Evolutionary conservation across 2,888 invertebrate species (phyloP).

Genomic region (Clepsis dumicolana): DNA sequence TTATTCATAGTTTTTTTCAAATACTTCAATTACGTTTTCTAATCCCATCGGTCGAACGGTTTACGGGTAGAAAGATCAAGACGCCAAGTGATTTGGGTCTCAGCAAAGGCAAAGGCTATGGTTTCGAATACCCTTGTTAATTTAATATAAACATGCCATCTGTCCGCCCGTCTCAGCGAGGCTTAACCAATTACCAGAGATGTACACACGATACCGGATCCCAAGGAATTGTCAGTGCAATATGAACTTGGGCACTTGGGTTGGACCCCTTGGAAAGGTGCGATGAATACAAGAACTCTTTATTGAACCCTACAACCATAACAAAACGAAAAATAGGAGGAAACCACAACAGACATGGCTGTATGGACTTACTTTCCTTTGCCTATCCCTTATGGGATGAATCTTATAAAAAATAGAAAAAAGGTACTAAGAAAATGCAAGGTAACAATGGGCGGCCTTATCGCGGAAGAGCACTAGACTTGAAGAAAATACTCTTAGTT

Average conservation of each 20-base stretch:
- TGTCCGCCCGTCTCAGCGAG: slow-evolving; percentile 53
- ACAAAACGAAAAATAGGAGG: no score
- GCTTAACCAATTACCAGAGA: slow-evolving; percentile 21
- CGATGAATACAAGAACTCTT: no score
- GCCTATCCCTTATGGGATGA: no score
- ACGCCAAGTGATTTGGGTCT: slow-evolving; percentile 64
- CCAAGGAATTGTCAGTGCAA: not conserved
- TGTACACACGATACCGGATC: not conserved
- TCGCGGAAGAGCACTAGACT: no score
- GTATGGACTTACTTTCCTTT: no score
- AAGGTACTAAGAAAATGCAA: no score
- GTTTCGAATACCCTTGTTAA: slow-evolving; percentile 72
- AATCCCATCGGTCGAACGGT: slow-evolving; percentile 46
- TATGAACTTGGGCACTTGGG: not conserved
- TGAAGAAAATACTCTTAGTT: no score
- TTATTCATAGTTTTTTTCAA: no score
- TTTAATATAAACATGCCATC: slow-evolving; percentile 78
- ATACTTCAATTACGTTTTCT: slow-evolving; percentile 24
- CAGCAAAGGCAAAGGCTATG: slow-evolving; percentile 53
- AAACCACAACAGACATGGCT: no score
- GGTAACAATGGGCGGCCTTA: no score
- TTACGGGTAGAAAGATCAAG: slow-evolving; percentile 47
- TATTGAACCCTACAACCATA: no score
- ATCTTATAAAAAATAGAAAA: no score
- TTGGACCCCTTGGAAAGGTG: not conserved